These are phyloP conservation scores for Tachuris rubrigastra DNA, from an alignment of 2,113 vertebrate species.

Conservation along the genomic window DNA sequence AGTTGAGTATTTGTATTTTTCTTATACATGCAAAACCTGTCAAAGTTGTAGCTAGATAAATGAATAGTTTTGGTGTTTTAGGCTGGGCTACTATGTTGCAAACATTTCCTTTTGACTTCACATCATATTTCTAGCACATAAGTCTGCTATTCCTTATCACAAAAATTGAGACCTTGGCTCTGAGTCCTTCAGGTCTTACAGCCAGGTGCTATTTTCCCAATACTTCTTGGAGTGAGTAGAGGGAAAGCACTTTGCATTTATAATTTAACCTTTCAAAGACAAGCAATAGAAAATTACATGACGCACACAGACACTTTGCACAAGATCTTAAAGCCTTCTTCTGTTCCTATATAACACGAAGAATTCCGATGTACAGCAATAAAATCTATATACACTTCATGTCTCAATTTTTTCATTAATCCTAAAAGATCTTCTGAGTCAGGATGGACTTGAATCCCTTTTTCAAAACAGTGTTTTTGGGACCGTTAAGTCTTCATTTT, in stretches of 20 bases:
- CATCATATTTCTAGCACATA: fast-evolving
- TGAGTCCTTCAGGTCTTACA: not conserved
- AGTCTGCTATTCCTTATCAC: not conserved
- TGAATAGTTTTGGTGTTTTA: not conserved
- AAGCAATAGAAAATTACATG: not conserved
- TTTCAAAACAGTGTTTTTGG: not conserved
- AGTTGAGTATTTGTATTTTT: not conserved
- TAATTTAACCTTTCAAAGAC: not conserved
- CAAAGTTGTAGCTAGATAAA: not conserved
- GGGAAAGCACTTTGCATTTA: not conserved
- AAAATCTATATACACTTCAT: not conserved
- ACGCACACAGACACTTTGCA: not conserved
- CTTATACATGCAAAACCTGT: not conserved
- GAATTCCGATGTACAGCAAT: not conserved
- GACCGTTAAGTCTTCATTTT: not conserved
- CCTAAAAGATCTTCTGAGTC: not conserved
- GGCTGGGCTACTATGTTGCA: not conserved
- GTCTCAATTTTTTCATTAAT: not conserved
- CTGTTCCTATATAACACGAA: not conserved
- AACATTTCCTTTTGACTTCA: not conserved
- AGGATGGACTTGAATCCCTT: not conserved
- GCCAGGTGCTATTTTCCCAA: not conserved
- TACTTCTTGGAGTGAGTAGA: not conserved
- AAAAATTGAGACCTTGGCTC: not conserved
- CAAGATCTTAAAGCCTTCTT: not conserved